Evolutionary conservation across 2,113 vertebrate species (phyloP).

Genomic region (Caranx melampygus): DNA sequence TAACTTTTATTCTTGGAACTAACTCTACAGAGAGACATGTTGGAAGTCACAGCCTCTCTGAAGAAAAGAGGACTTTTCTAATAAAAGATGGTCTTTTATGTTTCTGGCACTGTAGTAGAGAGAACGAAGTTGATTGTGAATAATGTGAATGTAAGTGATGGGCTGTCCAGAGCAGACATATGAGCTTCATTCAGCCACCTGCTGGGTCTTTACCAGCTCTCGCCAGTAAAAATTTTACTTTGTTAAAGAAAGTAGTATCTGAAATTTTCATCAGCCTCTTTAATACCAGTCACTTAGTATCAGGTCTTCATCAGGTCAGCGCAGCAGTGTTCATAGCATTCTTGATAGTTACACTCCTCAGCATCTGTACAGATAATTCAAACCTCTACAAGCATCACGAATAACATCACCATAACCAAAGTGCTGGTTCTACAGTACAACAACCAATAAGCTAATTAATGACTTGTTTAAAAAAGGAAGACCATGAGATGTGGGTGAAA

Average conservation of each 20-base stretch:
- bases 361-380: neutral
- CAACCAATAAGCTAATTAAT: neutral
- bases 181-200: neutral
- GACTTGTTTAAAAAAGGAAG: neutral
- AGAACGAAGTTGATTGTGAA: neutral
- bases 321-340: no score
- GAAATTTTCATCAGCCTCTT: neutral
- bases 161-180: neutral
- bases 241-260: neutral
- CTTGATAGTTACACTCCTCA: no score
- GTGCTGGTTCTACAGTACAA: neutral
- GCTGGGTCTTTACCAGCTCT: neutral
- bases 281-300: neutral
- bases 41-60: constrained; percentile 1
- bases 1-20: neutral
- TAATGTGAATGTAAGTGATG: neutral
- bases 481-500: neutral
- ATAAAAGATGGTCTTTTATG: neutral
- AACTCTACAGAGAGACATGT: neutral
- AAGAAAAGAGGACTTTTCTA: neutral
- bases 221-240: neutral
- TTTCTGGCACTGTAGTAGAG: neutral
- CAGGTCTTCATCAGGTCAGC: neutral
- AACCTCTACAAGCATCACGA: neutral
- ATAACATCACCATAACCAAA: neutral